Conservation (phyloP, 2,113 vertebrate species). For the Suricata suricatta region DNA sequence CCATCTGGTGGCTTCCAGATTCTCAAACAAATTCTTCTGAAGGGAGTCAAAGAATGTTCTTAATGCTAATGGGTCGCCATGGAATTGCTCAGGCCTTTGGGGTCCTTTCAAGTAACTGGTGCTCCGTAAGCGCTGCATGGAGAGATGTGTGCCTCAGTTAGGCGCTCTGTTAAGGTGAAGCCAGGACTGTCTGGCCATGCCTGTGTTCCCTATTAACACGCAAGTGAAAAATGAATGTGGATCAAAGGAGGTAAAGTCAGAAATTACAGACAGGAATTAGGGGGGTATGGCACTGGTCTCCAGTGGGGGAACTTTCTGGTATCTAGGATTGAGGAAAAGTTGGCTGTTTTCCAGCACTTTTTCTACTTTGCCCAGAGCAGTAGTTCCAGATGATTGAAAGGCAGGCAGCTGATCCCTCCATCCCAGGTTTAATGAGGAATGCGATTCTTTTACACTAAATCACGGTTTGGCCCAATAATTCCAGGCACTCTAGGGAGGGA, state of each 20-base stretch:
- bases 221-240: neutral
- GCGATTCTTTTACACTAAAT: neutral
- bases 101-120: neutral
- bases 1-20: neutral
- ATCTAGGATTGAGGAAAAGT: neutral
- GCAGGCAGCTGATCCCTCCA: neutral
- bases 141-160: rapidly evolving
- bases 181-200: neutral
- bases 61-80: neutral
- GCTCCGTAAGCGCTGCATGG: neutral
- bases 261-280: neutral
- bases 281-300: neutral
- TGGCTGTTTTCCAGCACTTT: neutral
- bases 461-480: neutral
- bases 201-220: neutral
- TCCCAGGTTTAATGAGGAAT: neutral
- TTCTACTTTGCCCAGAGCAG: neutral
- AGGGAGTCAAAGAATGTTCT: neutral
- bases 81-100: neutral
- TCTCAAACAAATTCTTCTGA: neutral
- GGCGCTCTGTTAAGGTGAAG: neutral
- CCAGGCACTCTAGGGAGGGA: neutral
- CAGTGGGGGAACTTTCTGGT: neutral
- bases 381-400: slow-evolving; percentile 21
- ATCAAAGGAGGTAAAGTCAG: neutral